Evolutionary conservation across 2,113 vertebrate species (phyloP), one percentile per base, ranked within the genome.

Genomic region (Podocnemis expansa): DNA sequence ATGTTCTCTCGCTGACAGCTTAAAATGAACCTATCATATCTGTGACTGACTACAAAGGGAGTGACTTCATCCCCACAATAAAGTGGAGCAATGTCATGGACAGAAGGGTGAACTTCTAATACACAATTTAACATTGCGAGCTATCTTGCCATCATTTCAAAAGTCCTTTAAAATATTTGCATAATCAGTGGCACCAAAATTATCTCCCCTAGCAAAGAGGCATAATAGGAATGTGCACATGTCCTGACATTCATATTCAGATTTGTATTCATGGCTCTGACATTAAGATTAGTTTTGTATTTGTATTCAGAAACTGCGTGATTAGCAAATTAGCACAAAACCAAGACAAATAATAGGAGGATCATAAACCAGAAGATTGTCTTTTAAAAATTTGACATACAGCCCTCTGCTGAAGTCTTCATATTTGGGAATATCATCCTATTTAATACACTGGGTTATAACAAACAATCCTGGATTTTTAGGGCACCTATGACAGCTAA

Each of bases 141-240:
- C 41, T 89, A 43, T 76, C 31, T 79, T 41, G 54, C 22, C 60
- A 43, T 63, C 34, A 12, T 82, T 43, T 92, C 83, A 79, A 70
- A 92, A 84, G 56, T 80, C 38, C 31, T 94, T 94, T 93, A 29
- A 73, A 94, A 58, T 55, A 92, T 88, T 84, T 94, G 76, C 51
- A 34, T 63, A 60, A 88, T 96, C 82, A 90, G 89, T 49, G 93
- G 84, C 78, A 88, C 43, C 78, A 90, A 70, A 94, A 82, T 75
- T 73, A 85, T 88, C 83, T 89, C 84, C 31, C 6, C n/a, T 27
- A 91, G 85, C 45, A 63, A 58, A 78, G 10, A 83, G 11, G 27
- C 16, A 43, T 52, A 89, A 86, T 11, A 84, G 29, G n/a, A 91
- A 91, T 1, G 1, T 60, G 91, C 87, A 60, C 2, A 85, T 75